Evolutionary conservation across 2,888 invertebrate species (phyloP).

Genomic region (Muschampia plurimacula): DNA sequence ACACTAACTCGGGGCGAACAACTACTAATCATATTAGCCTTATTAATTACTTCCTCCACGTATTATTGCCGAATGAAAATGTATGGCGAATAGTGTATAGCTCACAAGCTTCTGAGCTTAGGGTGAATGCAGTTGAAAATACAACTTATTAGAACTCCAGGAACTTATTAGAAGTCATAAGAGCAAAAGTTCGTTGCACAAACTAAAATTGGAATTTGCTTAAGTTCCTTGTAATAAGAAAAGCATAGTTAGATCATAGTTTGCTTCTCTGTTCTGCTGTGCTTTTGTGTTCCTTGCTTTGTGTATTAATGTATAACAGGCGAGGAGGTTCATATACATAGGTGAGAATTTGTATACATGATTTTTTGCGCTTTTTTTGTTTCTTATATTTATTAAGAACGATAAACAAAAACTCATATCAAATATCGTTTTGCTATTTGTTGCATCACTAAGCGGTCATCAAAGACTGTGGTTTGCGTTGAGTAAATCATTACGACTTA

Average conservation of each 20-base stretch:
- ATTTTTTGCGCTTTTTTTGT: neutral
- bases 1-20: slow-evolving; percentile 64
- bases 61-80: slow-evolving; percentile 79
- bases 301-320: neutral
- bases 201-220: neutral
- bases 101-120: slow-evolving; percentile 24
- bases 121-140: slow-evolving; percentile 52
- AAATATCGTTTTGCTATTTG: slow-evolving; percentile 5
- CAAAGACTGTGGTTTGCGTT: slow-evolving; percentile 51
- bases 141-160: slow-evolving; percentile 43
- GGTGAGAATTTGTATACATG: too few species aligned
- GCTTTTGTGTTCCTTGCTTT: neutral
- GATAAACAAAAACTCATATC: neutral
- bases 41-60: slow-evolving; percentile 78
- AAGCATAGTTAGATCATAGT: too few species aligned
- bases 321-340: neutral
- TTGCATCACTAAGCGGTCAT: slow-evolving; percentile 62
- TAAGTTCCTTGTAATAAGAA: neutral
- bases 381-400: neutral
- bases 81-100: slow-evolving; percentile 55
- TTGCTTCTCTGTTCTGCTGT: neutral
- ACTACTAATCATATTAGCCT: slow-evolving; percentile 82
- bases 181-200: neutral
- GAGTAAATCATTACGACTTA: neutral
- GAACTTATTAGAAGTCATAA: neutral